These are phyloP conservation scores for Caenorhabditis virilis DNA, from an alignment of 2,888 invertebrate species.

Conservation along the genomic window DNA sequence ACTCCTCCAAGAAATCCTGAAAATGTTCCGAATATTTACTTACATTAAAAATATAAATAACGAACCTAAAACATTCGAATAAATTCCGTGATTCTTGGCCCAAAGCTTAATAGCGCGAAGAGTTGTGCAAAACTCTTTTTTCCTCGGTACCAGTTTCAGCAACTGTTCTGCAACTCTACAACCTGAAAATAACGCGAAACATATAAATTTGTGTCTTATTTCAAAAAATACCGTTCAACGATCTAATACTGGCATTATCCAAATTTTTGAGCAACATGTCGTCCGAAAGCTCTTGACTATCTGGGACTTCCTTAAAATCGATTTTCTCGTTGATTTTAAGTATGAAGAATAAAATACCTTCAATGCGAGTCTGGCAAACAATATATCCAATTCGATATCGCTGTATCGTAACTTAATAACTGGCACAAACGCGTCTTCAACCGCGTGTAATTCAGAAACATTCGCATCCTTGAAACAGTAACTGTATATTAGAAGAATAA, in stretches of 20 bases:
- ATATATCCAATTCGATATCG: conserved; percentile 93
- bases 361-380: conserved; percentile 91
- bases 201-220: conserved; percentile 1
- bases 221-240: conserved; percentile 31
- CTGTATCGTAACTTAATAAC: conserved; percentile 99
- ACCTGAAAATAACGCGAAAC: conserved; percentile 71
- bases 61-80: conserved; percentile 87
- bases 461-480: conserved; percentile 73
- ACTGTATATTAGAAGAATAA: conserved; percentile 1
- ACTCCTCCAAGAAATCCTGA: conserved; percentile 85
- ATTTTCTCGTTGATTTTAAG: background rate
- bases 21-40: too few relatives aligned
- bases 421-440: conserved; percentile 98
- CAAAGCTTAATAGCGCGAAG: conserved; percentile 87
- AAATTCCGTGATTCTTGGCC: conserved; percentile 76
- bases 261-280: conserved; percentile 89
- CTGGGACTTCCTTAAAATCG: conserved; percentile 73
- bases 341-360: conserved; percentile 75
- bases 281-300: conserved; percentile 84
- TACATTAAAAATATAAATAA: too few relatives aligned
- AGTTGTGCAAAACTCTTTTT: conserved; percentile 89
- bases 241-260: conserved; percentile 86
- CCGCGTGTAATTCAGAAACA: conserved; percentile 75
- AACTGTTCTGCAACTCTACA: conserved; percentile 99
- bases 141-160: conserved; percentile 89